Evolutionary conservation across 2,113 vertebrate species (phyloP).

Genomic region (Barbus barbus): DNA sequence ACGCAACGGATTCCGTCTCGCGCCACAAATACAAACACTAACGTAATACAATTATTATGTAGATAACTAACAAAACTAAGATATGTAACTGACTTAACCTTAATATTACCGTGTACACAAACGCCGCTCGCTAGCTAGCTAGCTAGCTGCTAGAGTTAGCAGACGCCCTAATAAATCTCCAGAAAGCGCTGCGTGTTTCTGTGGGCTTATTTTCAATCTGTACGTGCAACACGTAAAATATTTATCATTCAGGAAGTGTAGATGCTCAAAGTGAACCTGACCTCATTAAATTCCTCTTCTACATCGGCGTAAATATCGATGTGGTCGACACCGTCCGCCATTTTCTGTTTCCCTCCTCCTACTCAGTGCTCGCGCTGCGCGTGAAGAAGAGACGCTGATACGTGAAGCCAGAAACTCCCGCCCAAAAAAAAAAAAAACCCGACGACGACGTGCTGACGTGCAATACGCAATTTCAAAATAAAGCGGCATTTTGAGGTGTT

Average conservation of each 20-base stretch:
- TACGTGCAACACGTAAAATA: background rate
- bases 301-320: slow-evolving; percentile 98
- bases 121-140: background rate
- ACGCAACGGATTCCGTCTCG: background rate
- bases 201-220: background rate
- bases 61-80: background rate
- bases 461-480: background rate
- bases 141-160: background rate
- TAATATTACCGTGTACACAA: background rate
- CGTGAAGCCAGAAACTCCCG: too few species aligned
- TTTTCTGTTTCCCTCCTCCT: slow-evolving; percentile 73
- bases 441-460: background rate
- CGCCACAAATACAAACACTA: background rate
- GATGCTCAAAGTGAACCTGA: slow-evolving; percentile 50
- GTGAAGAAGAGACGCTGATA: slow-evolving; percentile 39
- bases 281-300: slow-evolving; percentile 95
- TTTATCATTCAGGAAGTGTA: background rate
- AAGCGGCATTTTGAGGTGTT: too few species aligned
- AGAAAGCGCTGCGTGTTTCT: background rate
- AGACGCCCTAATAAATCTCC: background rate
- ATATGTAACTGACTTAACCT: background rate
- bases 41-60: background rate
- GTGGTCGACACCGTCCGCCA: slow-evolving; percentile 98
- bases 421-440: background rate
- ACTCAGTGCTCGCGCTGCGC: background rate